Conservation (phyloP, 2,113 vertebrate genomes). For the Bothrops jararaca region DNA sequence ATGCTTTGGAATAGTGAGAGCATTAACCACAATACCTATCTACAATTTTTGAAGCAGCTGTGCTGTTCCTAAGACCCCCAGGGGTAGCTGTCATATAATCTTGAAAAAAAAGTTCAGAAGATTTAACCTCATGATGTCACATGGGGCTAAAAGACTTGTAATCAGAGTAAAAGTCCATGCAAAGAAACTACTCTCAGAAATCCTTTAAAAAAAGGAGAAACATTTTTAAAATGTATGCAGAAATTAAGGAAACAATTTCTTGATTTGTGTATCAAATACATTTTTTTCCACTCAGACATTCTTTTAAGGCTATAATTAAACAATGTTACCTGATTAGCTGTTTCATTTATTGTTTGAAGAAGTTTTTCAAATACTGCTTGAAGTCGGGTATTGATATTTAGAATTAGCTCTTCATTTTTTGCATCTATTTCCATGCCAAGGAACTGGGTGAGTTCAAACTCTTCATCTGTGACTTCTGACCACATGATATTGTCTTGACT, state of each 20-base stretch:
- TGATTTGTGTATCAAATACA: not conserved
- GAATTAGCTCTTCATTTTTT: conserved; percentile 79
- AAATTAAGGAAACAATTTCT: not conserved
- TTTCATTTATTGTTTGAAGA: conserved; percentile 84
- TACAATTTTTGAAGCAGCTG: not conserved
- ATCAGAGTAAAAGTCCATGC: not conserved
- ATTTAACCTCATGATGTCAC: not conserved
- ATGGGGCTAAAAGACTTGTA: not conserved
- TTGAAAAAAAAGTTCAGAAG: not conserved
- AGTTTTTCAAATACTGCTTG: conserved; percentile 89
- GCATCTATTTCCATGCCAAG: conserved; percentile 76
- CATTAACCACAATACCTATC: not conserved
- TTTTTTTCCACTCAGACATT: not conserved
- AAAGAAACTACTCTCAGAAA: not conserved
- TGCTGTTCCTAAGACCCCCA: not conserved
- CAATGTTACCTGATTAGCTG: conserved; percentile 81
- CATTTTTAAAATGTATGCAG: not conserved
- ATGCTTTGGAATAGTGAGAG: not conserved
- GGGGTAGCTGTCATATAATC: not conserved
- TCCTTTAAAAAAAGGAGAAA: not conserved
- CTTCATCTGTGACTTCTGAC: conserved; percentile 71
- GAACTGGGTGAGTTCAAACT: conserved; percentile 73
- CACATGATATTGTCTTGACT: conserved; percentile 65
- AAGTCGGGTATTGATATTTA: conserved; percentile 82
- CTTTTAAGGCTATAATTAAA: not conserved